Evolutionary conservation across 1,140 invertebrate genomes (phyloP), one percentile per base, ranked within the genome.

Genomic region (Pinna nobilis): DNA sequence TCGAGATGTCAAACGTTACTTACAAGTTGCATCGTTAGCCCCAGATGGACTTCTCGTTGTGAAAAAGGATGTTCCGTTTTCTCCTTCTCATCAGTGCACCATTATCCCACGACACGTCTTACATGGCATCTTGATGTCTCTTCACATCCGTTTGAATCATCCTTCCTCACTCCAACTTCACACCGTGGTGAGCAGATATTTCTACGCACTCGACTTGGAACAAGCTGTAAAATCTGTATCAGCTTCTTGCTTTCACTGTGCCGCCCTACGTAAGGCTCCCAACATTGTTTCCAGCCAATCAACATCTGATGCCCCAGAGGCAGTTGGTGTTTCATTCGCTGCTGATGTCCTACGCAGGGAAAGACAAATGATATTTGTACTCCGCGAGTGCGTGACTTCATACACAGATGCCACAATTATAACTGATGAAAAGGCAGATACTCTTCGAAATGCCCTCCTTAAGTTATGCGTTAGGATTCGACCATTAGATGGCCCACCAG

Each of bases 81-180:
- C 28, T 35, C 41, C 59, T 13, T 39, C 35, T 28, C 37, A 49
- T 15, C 74, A 82, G 25, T 44, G 37, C 13, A 77, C 74, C 53
- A 61, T 79, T 15, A 73, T 81, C 7, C 74, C 77, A 3, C 55
- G 73, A 18, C 4, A 23, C 15, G 70, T 76, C 13, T 25, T 79
- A 25, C 55, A 79, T 39, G 73, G 79, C 20, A 39, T 81, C 13
- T 0, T 77, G 9, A 77, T 67, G 15, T 63, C 77, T 25, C 39
- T 77, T 20, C 78, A 80, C 41, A 50, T 80, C n/a, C 70, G 77
- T 49, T 63, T 79, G 20, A 33, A 70, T 41, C 77, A 82, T 59
- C 77, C 67, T 18, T 67, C 74, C 2, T 44, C n/a, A 23, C 55
- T 76, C 61, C 70, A 77, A 44, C 41, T 79, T 32, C 55, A 75